Base-by-base conservation (phyloP, 1,140 invertebrate species). In the Apocrypta bakeri region DNA sequence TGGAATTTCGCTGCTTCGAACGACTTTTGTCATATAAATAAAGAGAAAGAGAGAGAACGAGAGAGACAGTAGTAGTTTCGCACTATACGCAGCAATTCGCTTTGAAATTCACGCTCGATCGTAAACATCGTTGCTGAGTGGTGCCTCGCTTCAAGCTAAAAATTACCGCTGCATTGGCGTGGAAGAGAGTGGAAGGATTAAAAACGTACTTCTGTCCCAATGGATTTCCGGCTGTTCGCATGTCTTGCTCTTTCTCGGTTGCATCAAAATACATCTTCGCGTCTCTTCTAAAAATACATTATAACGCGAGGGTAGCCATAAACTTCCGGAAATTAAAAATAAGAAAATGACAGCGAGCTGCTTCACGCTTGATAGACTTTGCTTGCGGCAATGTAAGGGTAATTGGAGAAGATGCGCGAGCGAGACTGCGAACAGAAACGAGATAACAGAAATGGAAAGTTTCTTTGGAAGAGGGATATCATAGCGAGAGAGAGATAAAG, bases 271-370 rank as follows among this genome's bases (percentile, higher is more conserved):
- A 66, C 24, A 24, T n/a, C 25, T 33, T 69, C 27, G 27, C 25
- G 25, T 1, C 9, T 63, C 78, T 24, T 42, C 79, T 75, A 81
- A 81, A 81, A 81, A 75, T 81, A 81, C 72, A 31, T n/a, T 63
- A 74, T 42, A 9, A 33, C 31, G 24, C 63, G 63, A 64, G 63
- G n/a, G 8, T 14, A 29, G 33, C 3, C 6, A 76, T 61, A 63
- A 77, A 37, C 74, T 56, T 25, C 40, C 42, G 40, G 68, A 71
- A 27, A 69, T 29, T 69, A 37, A 74, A 82, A 61, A 82, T 27
- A 64, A 63, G 37, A 77, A 64, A 76, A 82, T 25, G 63, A 69
- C 29, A 56, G 31, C 14, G 42, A 74, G 17, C 17, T 0, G n/a
- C 25, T 25, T 64, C 48, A 24, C 42, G 79, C 48, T 64, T 63